A percentile compares a stretch with the other conserved stretches of the same genome.
Conservation (phyloP, 2,113 vertebrate genomes). For the Phocoena sinus region DNA sequence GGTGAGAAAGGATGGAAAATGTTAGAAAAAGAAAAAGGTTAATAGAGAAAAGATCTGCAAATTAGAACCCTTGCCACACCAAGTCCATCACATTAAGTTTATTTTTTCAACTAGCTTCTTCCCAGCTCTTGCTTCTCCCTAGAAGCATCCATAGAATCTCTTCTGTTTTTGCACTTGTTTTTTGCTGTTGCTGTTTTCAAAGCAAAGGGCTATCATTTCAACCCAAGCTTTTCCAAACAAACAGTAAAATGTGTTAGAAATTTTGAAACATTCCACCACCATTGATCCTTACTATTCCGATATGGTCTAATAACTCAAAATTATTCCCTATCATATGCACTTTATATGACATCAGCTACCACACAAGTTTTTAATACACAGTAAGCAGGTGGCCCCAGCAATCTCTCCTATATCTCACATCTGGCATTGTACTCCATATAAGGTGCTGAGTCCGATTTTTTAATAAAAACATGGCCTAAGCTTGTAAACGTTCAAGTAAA, state of each 20-base stretch:
- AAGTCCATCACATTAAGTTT: not conserved
- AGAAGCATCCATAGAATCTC: not conserved
- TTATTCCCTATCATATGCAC: conserved; percentile 40
- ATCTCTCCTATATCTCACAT: conserved; percentile 63
- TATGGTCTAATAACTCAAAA: conserved; percentile 66
- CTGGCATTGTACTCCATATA: conserved; percentile 67
- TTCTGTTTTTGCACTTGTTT: no score
- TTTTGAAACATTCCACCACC: conserved; percentile 55
- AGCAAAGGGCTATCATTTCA: conserved; percentile 2
- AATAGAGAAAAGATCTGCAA: not conserved
- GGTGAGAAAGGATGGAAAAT: not conserved
- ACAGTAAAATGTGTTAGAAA: conserved; percentile 43
- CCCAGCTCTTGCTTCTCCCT: not conserved
- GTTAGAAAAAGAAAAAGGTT: not conserved
- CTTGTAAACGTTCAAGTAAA: conserved; percentile 75
- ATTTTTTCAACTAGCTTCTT: accelerated
- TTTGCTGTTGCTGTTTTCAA: not conserved
- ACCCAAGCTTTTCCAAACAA: not conserved
- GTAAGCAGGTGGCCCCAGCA: conserved; percentile 75
- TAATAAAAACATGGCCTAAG: conserved; percentile 76
- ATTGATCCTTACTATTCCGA: conserved; percentile 63
- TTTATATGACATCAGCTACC: conserved; percentile 71
- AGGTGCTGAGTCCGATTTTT: conserved; percentile 62
- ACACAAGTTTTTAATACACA: conserved; percentile 63
- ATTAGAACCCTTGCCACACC: no score